A percentile compares a stretch with the other conserved stretches of the same genome.
phyloP scores from a whole-genome alignment of 1,140 invertebrate genomes.

The Atta texana region DNA sequence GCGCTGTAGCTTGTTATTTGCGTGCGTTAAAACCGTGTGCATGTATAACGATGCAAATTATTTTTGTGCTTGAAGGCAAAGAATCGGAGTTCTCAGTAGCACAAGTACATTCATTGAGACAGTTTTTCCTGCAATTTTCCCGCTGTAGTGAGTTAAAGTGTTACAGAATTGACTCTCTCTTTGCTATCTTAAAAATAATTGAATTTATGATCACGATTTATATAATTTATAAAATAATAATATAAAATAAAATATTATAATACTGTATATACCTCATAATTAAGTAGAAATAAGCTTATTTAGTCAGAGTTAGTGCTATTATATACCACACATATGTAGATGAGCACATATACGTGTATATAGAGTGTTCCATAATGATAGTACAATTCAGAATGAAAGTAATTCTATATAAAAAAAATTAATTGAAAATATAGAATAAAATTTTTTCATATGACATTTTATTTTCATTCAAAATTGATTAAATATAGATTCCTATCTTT shows the following conservation, averaged over 20 bases:
- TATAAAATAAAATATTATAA: not conserved
- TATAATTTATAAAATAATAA: not conserved
- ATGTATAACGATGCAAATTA: constrained; percentile 33
- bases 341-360: no score
- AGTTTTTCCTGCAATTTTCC: constrained; percentile 40
- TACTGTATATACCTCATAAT: not conserved
- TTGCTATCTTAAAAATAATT: not conserved
- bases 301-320: no score
- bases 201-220: not conserved
- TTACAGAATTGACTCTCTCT: not conserved
- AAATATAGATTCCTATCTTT: no score
- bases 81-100: not conserved
- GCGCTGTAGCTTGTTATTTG: constrained; percentile 35
- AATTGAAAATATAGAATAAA: no score
- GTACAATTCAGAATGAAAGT: no score
- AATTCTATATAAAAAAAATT: no score
- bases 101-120: constrained; percentile 7
- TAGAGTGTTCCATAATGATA: no score
- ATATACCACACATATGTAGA: no score
- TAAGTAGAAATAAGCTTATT: no score
- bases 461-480: no score
- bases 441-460: no score
- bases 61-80: constrained; percentile 18
- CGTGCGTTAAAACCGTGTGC: constrained; percentile 27
- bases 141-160: not conserved